Percentiles rank a stretch among this genome's conserved stretches.
Conservation (phyloP, 2,888 invertebrate species). For the Nudaria mundana region DNA sequence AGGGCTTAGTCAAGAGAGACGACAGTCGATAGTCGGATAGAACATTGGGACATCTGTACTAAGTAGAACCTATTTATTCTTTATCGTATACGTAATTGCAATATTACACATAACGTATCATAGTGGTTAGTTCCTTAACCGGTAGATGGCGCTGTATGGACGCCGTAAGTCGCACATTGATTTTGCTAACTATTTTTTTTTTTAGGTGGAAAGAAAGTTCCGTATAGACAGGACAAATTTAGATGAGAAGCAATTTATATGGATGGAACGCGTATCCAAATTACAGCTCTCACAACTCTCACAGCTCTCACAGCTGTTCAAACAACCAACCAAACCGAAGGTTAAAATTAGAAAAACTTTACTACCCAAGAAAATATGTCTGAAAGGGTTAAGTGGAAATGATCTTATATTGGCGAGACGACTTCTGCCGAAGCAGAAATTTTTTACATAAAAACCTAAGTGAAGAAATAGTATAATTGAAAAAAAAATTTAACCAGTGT, state of each 20-base stretch:
- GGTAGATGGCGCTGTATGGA: too few relatives aligned
- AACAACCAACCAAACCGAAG: not conserved
- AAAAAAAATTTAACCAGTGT: too few relatives aligned
- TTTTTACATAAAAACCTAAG: not conserved
- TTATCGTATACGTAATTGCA: too few relatives aligned
- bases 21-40: too few relatives aligned
- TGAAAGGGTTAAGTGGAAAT: not conserved
- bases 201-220: not conserved
- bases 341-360: not conserved
- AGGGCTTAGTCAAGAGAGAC: too few relatives aligned
- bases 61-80: too few relatives aligned
- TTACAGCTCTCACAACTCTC: not conserved
- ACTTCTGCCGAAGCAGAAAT: not conserved
- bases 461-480: too few relatives aligned
- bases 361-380: not conserved
- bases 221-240: not conserved
- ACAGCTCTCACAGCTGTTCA: too few relatives aligned
- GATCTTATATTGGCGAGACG: not conserved
- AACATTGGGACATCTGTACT: too few relatives aligned
- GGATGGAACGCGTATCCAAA: not conserved
- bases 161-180: too few relatives aligned
- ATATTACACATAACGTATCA: too few relatives aligned
- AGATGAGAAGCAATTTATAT: not conserved
- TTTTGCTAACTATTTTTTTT: not conserved
- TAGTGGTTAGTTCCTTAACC: too few relatives aligned